Percentiles rank a stretch among this genome's conserved stretches.
Conservation (phyloP, 2,113 vertebrate genomes). For the Cottus gobio region DNA sequence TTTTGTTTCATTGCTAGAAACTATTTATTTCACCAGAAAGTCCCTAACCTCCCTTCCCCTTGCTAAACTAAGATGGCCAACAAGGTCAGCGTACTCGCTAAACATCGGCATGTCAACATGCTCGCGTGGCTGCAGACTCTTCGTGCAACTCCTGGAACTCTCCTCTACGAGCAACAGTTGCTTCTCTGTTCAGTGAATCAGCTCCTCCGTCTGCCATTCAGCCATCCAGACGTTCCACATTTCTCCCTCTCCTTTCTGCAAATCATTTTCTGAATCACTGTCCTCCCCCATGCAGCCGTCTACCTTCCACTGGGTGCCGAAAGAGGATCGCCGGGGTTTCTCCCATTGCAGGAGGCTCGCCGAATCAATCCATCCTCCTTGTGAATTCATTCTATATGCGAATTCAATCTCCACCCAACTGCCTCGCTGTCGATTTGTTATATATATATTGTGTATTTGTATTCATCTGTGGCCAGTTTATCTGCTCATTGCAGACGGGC, state of each 20-base stretch:
- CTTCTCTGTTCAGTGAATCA: constrained; percentile 30
- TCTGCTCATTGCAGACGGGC: constrained; percentile 68
- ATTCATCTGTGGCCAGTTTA: constrained; percentile 78
- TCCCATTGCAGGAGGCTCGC: constrained; percentile 43
- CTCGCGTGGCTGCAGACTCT: background rate
- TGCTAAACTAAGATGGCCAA: background rate
- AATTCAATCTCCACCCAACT: constrained; percentile 69
- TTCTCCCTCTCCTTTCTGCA: constrained; percentile 27
- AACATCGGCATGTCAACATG: background rate
- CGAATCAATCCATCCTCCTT: constrained; percentile 57
- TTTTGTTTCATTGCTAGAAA: constrained; percentile 5
- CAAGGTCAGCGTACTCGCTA: background rate
- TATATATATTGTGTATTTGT: constrained; percentile 79
- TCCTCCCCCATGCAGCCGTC: constrained; percentile 37
- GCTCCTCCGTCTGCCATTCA: constrained; percentile 15
- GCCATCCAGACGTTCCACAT: constrained; percentile 16
- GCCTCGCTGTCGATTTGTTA: constrained; percentile 62
- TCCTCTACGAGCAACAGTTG: constrained; percentile 4
- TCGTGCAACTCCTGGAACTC: background rate
- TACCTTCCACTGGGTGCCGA: constrained; percentile 38
- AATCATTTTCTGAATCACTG: constrained; percentile 68
- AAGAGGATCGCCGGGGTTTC: constrained; percentile 61
- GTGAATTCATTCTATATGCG: constrained; percentile 60
- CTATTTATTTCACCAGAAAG: background rate
- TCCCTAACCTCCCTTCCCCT: background rate